Evolutionary conservation across 2,797 vertebrate genomes (phyloP).

Genomic region (Sylvilagus floridanus): DNA sequence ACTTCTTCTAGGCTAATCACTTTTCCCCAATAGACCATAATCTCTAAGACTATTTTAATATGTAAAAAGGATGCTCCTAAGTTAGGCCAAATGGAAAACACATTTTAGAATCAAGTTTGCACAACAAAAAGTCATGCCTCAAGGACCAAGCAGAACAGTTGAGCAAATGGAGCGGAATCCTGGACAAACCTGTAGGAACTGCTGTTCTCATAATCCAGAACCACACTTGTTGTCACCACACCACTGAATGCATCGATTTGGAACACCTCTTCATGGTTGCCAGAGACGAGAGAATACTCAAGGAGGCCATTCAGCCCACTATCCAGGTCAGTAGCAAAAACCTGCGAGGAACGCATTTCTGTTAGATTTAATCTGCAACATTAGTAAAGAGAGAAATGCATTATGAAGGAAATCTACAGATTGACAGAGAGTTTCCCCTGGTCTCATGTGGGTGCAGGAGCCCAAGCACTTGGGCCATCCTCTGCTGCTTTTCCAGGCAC

Average conservation of each 20-base stretch:
- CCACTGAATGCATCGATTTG: slow-evolving; percentile 91
- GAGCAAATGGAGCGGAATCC: accelerated
- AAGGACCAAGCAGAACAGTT: neutral
- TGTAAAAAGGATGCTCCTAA: neutral
- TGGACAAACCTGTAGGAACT: slow-evolving; percentile 92
- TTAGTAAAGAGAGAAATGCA: slow-evolving; percentile 11
- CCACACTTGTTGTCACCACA: slow-evolving; percentile 89
- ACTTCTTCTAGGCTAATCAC: neutral
- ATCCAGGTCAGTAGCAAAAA: slow-evolving; percentile 93
- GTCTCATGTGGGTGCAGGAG: too few species aligned
- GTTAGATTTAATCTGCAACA: slow-evolving; percentile 38
- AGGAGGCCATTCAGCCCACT: slow-evolving; percentile 91
- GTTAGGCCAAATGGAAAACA: neutral
- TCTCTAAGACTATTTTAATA: neutral
- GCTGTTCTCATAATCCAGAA: slow-evolving; percentile 92
- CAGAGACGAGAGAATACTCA: slow-evolving; percentile 93
- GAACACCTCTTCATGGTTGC: slow-evolving; percentile 92
- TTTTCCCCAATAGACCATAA: neutral
- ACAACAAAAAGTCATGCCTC: neutral
- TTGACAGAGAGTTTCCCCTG: neutral
- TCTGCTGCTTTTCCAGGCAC: too few species aligned
- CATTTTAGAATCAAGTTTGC: neutral
- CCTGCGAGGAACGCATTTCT: slow-evolving; percentile 86
- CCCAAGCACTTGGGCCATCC: too few species aligned
- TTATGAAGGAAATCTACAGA: neutral